Evolutionary conservation across 2,797 vertebrate species (phyloP).

Genomic region (Botia almorhae): DNA sequence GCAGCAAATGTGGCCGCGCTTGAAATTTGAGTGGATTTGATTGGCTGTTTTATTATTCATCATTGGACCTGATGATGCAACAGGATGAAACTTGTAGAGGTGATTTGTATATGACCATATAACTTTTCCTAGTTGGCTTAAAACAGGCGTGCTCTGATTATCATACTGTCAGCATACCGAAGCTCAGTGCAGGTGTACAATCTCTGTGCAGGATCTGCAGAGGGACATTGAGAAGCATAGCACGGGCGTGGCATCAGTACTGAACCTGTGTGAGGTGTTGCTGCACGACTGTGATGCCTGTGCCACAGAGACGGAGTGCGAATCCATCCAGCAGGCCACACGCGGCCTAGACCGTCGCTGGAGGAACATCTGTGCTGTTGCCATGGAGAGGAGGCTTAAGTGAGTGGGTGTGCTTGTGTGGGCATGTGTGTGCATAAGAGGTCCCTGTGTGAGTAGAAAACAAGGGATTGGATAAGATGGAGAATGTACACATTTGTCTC

Average conservation of each 20-base stretch:
- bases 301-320: constrained; percentile 93
- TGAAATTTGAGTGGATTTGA: too few relatives aligned
- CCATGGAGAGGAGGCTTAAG: constrained; percentile 97
- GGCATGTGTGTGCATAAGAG: too few relatives aligned
- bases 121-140: background rate
- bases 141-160: background rate
- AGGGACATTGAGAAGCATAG: constrained; percentile 98
- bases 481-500: too few relatives aligned
- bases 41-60: too few relatives aligned
- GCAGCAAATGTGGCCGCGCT: too few relatives aligned
- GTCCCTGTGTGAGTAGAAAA: too few relatives aligned
- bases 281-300: constrained; percentile 97
- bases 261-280: constrained; percentile 95
- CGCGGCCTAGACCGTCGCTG: constrained; percentile 93
- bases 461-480: too few relatives aligned
- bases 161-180: background rate
- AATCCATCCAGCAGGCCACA: constrained; percentile 97
- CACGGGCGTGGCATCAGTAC: constrained; percentile 92
- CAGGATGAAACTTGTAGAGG: too few relatives aligned
- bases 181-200: background rate
- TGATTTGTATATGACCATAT: too few relatives aligned
- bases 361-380: constrained; percentile 98
- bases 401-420: constrained; percentile 67
- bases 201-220: constrained; percentile 86
- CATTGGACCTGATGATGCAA: too few relatives aligned